Conservation (phyloP, 2,113 vertebrate genomes). For the Mobula hypostoma region DNA sequence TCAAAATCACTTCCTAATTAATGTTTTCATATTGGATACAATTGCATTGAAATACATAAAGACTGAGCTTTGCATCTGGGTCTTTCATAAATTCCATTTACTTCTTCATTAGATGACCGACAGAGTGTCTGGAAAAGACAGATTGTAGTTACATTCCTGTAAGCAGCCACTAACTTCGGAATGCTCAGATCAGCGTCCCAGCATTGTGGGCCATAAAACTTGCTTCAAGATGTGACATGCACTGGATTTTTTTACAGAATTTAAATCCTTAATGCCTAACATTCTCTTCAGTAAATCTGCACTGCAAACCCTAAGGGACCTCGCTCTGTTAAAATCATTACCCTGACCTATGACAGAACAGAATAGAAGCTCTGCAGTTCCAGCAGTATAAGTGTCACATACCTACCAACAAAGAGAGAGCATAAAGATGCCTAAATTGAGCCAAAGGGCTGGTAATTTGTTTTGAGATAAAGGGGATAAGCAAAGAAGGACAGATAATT, state of each 20-base stretch:
- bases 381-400: conserved; percentile 29
- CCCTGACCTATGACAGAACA: conserved; percentile 26
- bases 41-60: background rate
- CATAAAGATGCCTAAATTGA: conserved; percentile 44
- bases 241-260: conserved; percentile 15
- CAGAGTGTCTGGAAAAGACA: background rate
- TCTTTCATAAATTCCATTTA: background rate
- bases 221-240: conserved; percentile 29
- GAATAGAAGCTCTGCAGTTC: conserved; percentile 23
- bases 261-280: conserved; percentile 4
- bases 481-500: conserved; percentile 43
- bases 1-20: background rate
- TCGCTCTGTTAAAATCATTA: conserved; percentile 20
- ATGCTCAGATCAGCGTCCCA: background rate
- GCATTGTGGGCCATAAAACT: background rate
- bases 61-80: background rate
- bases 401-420: conserved; percentile 35
- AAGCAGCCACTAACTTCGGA: background rate
- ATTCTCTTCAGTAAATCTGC: background rate
- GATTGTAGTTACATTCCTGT: background rate
- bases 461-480: conserved; percentile 48
- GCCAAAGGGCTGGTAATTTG: conserved; percentile 48
- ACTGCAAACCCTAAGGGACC: conserved; percentile 3
- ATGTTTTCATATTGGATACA: background rate
- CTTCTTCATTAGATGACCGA: background rate